phyloP scores from a whole-genome alignment of 2,888 invertebrate species.

The Phanerotoma sp. region DNA sequence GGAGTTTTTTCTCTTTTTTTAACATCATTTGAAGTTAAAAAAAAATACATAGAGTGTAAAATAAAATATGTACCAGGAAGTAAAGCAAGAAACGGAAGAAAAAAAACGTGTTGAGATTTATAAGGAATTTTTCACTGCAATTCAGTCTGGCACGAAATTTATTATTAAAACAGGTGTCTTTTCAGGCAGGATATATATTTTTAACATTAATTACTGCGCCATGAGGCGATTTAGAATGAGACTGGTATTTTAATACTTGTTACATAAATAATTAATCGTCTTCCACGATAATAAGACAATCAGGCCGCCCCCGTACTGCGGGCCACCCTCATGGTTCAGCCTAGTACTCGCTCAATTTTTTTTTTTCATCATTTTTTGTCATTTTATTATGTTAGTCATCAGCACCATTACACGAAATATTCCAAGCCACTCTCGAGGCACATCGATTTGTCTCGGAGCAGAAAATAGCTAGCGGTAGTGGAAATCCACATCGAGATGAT shows the following conservation, averaged over 20 bases:
- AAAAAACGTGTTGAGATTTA: too few relatives aligned
- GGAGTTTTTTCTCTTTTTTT: too few relatives aligned
- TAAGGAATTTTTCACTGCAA: not conserved
- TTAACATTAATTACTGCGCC: not conserved
- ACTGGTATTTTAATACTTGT: slow-evolving; percentile 38
- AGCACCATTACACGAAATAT: not conserved
- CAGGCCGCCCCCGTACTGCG: slow-evolving; percentile 57
- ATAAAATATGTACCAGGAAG: too few relatives aligned
- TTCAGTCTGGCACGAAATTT: slow-evolving; percentile 5
- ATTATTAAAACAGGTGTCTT: not conserved
- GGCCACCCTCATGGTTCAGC: slow-evolving; percentile 54
- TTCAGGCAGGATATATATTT: not conserved
- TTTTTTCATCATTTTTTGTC: slow-evolving; percentile 23
- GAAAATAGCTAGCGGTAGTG: not conserved
- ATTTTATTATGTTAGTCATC: not conserved
- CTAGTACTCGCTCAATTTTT: slow-evolving; percentile 51
- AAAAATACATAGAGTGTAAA: too few relatives aligned
- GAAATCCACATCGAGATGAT: not conserved
- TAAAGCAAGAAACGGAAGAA: too few relatives aligned
- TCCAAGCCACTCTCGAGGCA: not conserved
- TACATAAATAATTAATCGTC: slow-evolving; percentile 48
- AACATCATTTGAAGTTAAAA: too few relatives aligned
- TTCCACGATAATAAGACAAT: slow-evolving; percentile 53
- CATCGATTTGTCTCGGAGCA: not conserved
- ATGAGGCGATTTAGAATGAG: slow-evolving; percentile 35